Evolutionary conservation across 2,113 vertebrate genomes (phyloP), one percentile per base, ranked within the genome.

Genomic region (Antennarius striatus): DNA sequence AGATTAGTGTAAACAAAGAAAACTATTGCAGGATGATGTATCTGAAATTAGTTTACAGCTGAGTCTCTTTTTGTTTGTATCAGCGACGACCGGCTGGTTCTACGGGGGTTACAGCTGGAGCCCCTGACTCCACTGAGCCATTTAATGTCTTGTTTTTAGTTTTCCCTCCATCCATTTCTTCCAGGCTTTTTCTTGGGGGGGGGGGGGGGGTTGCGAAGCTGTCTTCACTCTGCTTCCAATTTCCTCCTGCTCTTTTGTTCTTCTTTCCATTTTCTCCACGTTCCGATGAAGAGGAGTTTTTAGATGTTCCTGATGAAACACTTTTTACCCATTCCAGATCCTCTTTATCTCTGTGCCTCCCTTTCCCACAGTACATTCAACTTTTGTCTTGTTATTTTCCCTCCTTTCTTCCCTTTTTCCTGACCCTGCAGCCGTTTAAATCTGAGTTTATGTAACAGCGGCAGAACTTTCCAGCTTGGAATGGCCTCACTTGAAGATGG

Each of bases 141-240:
- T 83, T 73, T 82, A 73, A 86, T 84, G 79, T 71, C 64, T 80
- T 86, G 80, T 88, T 85, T 86, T 77, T 15, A 77, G 72, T 81
- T 85, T 80, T 78, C 40, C 55, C 71, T 59, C 64, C 66, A 73
- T 70, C 55, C 57, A 56, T 83, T 84, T 83, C 81, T 79, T 81
- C 70, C 63, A 64, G 67, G 75, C 78, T 81, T 86, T 81, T 85
- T 82, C 22, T 22, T 22, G 22, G 22, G 2, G 22, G 22, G 22
- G 22, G 64, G 77, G 80, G 63, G 70, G 61, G 67, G 56, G 80
- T 73, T 79, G 59, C 80, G 80, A 83, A 88, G 81, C 84, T 77
- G 71, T 73, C 68, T 74, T 76, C 61, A 61, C 75, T 80, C 81
- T 86, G 81, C 79, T 88, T 88, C 85, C 81, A 87, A 89, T 89